phyloP scores from a whole-genome alignment of 2,797 vertebrate species.

The Momotus momota region DNA sequence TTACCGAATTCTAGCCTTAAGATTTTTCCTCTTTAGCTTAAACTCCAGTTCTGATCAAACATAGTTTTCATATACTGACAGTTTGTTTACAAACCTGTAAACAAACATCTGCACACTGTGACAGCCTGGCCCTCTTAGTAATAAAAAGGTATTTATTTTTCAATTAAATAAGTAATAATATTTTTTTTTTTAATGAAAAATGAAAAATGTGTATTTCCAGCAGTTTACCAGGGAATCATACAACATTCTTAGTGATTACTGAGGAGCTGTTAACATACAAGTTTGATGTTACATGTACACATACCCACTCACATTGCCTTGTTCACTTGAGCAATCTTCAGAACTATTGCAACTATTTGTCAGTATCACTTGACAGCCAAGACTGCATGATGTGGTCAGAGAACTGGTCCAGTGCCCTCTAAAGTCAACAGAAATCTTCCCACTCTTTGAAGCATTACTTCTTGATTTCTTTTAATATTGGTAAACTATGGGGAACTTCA shows the following conservation, averaged over 20 bases:
- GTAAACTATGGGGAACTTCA: background rate
- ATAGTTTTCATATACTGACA: background rate
- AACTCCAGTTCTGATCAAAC: background rate
- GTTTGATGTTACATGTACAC: rapidly evolving
- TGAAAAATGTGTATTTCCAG: background rate
- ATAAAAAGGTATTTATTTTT: too few species aligned
- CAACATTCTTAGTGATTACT: background rate
- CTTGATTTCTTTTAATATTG: background rate
- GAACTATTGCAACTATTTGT: background rate
- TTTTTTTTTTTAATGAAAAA: background rate
- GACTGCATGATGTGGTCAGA: background rate
- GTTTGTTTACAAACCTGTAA: background rate
- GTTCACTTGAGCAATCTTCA: background rate
- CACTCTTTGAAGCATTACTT: background rate
- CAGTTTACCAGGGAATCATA: background rate
- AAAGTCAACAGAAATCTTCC: background rate
- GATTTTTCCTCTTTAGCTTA: background rate
- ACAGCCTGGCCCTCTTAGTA: background rate
- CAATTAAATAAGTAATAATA: too few species aligned
- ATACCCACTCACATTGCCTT: background rate
- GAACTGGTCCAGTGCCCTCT: background rate
- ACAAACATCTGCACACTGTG: background rate
- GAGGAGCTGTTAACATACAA: background rate
- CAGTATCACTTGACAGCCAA: background rate
- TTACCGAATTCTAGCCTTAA: background rate